These are phyloP conservation scores for Andricus curvator DNA, from an alignment of 2,888 invertebrate species.

Conservation along the genomic window DNA sequence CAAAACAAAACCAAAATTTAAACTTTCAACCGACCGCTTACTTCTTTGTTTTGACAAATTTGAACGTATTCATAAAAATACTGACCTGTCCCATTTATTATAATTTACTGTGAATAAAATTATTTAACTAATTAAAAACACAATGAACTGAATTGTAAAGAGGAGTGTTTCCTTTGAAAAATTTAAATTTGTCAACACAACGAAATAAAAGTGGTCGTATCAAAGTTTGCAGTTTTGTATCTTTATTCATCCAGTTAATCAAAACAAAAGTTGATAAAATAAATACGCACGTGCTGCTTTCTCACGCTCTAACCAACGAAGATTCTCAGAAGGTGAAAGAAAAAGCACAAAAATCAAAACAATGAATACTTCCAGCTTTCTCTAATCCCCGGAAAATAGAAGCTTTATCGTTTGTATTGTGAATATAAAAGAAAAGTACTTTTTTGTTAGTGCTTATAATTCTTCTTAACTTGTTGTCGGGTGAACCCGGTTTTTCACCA, in stretches of 20 bases:
- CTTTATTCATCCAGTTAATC: no score
- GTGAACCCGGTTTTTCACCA: no score
- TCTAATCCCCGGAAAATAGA: neutral
- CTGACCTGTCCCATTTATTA: no score
- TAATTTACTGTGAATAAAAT: no score
- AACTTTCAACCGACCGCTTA: no score
- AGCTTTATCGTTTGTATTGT: neutral
- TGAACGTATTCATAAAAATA: no score
- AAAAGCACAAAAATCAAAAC: conserved; percentile 43
- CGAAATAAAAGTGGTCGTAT: neutral
- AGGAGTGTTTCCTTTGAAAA: neutral
- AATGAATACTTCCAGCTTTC: neutral
- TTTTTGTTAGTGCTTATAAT: no score
- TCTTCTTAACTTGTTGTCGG: no score
- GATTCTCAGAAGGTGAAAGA: conserved; percentile 36
- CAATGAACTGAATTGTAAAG: neutral
- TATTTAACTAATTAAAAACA: no score
- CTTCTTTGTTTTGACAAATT: no score
- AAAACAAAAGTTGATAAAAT: neutral
- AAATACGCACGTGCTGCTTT: neutral
- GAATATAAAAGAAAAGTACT: neutral
- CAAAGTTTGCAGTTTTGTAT: neutral
- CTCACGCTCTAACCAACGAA: neutral
- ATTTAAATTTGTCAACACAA: no score
- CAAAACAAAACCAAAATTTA: no score